Conservation (phyloP, 2,113 vertebrate genomes). For the Bostrychus sinensis region DNA sequence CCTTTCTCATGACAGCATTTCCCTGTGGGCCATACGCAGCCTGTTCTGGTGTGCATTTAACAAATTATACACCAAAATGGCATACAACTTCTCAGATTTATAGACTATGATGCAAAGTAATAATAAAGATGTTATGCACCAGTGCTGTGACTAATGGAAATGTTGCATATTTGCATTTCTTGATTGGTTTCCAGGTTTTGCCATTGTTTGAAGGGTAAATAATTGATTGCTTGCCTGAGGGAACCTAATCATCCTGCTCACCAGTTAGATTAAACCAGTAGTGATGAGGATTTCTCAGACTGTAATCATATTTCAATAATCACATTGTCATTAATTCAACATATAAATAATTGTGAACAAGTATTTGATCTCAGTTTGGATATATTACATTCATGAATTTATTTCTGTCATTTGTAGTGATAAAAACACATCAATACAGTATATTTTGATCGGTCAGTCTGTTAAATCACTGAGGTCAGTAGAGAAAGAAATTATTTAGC, state of each 20-base stretch:
- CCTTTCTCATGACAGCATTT: constrained; percentile 54
- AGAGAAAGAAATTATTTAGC: too few species aligned
- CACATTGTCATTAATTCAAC: too few species aligned
- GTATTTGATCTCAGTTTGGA: too few species aligned
- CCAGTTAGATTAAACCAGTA: background rate
- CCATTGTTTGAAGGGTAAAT: constrained; percentile 1
- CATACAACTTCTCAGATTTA: background rate
- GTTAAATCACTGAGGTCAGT: too few species aligned
- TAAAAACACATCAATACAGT: too few species aligned
- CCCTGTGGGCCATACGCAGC: background rate
- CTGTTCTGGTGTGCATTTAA: background rate
- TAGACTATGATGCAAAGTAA: background rate
- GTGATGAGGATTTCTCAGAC: too few species aligned
- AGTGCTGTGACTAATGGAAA: constrained; percentile 6
- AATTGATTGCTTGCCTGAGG: constrained; percentile 12
- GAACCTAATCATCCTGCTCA: background rate
- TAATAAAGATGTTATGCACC: constrained; percentile 1
- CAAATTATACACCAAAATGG: too few species aligned
- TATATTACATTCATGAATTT: too few species aligned
- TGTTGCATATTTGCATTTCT: constrained; percentile 28
- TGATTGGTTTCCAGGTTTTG: constrained; percentile 11
- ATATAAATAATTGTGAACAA: too few species aligned
- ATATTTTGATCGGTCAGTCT: too few species aligned
- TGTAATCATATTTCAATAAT: too few species aligned
- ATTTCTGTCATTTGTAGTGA: too few species aligned